phyloP scores from a whole-genome alignment of 53 echinoderm and acorn worm genomes.

The Hippasteria phrygiana region DNA sequence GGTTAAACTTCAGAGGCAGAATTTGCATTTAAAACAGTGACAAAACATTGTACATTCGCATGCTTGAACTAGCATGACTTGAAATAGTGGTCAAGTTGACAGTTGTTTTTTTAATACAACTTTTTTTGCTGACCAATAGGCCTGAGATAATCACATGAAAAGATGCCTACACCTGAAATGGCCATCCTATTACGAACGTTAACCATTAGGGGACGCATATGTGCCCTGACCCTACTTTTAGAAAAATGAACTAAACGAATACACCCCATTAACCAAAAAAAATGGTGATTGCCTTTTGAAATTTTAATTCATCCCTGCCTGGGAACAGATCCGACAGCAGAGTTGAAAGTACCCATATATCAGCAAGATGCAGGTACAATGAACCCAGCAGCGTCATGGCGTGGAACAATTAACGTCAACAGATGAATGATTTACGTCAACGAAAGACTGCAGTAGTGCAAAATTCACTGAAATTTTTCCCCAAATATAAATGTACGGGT shows the following conservation, averaged over 20 bases:
- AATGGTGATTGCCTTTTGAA: background rate
- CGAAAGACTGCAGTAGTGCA: background rate
- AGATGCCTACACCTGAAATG: too few species aligned
- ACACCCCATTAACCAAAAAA: background rate
- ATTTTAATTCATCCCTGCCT: background rate
- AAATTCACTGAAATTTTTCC: background rate
- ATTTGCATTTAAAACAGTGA: too few species aligned
- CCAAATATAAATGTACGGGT: background rate
- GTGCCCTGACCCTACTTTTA: too few species aligned
- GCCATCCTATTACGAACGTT: too few species aligned
- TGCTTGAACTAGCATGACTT: too few species aligned
- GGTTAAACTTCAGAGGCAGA: too few species aligned
- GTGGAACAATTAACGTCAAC: slow-evolving; percentile 7
- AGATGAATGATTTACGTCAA: background rate
- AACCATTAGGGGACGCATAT: too few species aligned
- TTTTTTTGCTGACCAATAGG: too few species aligned
- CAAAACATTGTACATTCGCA: too few species aligned
- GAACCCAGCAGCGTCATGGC: background rate
- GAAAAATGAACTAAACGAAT: background rate
- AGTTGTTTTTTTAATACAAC: too few species aligned
- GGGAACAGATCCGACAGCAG: background rate
- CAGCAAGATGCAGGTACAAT: background rate
- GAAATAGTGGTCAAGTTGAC: too few species aligned
- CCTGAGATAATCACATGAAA: too few species aligned
- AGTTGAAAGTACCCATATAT: background rate